Evolutionary conservation across 92 coral and sea anemone genomes (phyloP), one percentile per base, ranked within the genome.

Genomic region (Parazoanthus swiftii): DNA sequence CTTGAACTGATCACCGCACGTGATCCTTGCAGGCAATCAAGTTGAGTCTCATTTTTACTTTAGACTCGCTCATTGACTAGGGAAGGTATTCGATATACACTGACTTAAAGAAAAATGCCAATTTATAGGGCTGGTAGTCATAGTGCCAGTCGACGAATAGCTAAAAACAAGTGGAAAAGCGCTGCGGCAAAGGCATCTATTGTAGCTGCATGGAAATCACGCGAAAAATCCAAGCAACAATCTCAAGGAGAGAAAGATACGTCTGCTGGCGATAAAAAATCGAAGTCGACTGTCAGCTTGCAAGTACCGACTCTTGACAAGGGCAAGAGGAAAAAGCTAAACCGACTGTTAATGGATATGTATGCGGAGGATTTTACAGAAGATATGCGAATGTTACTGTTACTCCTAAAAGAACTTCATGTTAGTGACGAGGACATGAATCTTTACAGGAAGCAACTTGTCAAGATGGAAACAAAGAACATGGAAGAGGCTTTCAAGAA

Each of bases 331-430:
- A 80, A 80, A 35, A 80, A 80, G 16, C 44, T 80, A 58, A 80
- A 80, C 36, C 85, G 85, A 58, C 46, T 80, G 13, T 54, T 80
- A 38, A 80, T 80, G 35, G 85, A 80, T 63, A 29, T 80, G 36
- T 54, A 80, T 15, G 85, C 73, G 13, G 85, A 80, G 1, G 85
- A 54, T 54, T 80, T 80, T 29, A 15, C 85, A 15, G 85, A 80
- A 36, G 85, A 80, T 80, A 29, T 80, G 39, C 67, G 10, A 13
- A 18, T 80, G 46, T 36, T 80, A 3, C 70, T 50, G 46, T 3
- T 80, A 16, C 85, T 80, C 33, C 85, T 80, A 58, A 56, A 58
- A 23, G 44, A 80, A 42, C 48, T 80, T 35, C 72, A 80, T 15
- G 73, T 80, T 35, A 63, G 70, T 58, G 73, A 80, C 5, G 50